These are phyloP conservation scores for Scaptodrosophila latifasciaeformis DNA, from an alignment of 2,888 invertebrate genomes.

Conservation along the genomic window DNA sequence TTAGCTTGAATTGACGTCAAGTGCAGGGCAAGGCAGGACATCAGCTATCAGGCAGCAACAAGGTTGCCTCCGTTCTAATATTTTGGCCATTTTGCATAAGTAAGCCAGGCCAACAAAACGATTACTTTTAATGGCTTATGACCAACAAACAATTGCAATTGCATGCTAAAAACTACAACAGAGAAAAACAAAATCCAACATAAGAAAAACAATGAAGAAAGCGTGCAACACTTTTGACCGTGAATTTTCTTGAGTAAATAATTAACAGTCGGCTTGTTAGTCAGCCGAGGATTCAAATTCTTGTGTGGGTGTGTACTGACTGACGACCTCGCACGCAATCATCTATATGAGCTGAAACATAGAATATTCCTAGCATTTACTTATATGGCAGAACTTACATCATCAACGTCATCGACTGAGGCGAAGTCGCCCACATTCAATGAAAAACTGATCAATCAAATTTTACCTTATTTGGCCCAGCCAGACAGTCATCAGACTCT, in stretches of 20 bases:
- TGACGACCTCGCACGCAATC: conserved; percentile 56
- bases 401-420: too few species aligned
- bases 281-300: too few species aligned
- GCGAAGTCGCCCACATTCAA: too few species aligned
- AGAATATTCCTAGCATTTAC: too few species aligned
- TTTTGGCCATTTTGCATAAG: conserved; percentile 60
- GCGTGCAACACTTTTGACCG: conserved; percentile 1
- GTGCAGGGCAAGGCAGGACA: background rate
- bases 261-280: conserved; percentile 8
- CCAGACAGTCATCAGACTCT: too few species aligned
- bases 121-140: conserved; percentile 63
- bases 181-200: background rate
- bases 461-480: too few species aligned
- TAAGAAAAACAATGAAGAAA: background rate
- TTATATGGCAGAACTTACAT: too few species aligned
- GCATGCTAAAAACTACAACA: conserved; percentile 44
- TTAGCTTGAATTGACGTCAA: conserved; percentile 2
- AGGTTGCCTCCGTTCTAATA: conserved; percentile 58
- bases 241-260: conserved; percentile 3
- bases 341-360: too few species aligned
- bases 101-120: conserved; percentile 62
- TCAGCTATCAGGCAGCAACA: conserved; percentile 29
- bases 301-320: background rate
- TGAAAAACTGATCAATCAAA: too few species aligned
- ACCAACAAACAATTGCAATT: conserved; percentile 42